Percentiles rank a stretch among this genome's conserved stretches.
phyloP scores from a whole-genome alignment of 2,113 vertebrate genomes.

The Epinephelus lanceolatus region DNA sequence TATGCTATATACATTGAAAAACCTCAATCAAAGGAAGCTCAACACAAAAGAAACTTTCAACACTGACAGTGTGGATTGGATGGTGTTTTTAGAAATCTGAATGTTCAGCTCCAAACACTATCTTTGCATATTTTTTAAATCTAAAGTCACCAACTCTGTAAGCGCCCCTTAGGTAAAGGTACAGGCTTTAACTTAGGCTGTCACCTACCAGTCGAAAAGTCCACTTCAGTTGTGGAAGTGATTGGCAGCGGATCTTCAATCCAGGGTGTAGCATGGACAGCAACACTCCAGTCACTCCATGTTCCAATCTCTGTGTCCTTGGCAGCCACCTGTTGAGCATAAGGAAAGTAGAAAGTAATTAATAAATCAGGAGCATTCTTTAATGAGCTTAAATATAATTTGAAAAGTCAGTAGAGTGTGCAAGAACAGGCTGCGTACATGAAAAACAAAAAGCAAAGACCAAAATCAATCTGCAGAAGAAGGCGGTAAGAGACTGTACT shows the following conservation, averaged over 20 bases:
- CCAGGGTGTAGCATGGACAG: slow-evolving; percentile 96
- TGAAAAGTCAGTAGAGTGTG: neutral
- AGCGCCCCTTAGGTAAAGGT: neutral
- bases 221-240: slow-evolving; percentile 88
- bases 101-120: slow-evolving; percentile 3
- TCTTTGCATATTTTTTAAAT: neutral
- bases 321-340: slow-evolving; percentile 87
- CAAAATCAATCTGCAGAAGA: neutral
- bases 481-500: too few relatives aligned
- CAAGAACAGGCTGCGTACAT: neutral
- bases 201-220: slow-evolving; percentile 70
- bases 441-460: neutral
- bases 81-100: neutral
- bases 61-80: neutral
- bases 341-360: neutral
- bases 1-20: neutral
- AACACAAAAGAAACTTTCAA: neutral
- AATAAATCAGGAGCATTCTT: neutral
- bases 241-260: slow-evolving; percentile 90
- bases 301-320: slow-evolving; percentile 98
- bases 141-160: neutral
- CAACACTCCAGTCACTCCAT: slow-evolving; percentile 98
- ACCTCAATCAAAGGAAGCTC: neutral
- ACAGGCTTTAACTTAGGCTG: neutral
- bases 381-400: neutral